Evolutionary conservation across 2,113 vertebrate species (phyloP).

Genomic region (Ifrita kowaldi): DNA sequence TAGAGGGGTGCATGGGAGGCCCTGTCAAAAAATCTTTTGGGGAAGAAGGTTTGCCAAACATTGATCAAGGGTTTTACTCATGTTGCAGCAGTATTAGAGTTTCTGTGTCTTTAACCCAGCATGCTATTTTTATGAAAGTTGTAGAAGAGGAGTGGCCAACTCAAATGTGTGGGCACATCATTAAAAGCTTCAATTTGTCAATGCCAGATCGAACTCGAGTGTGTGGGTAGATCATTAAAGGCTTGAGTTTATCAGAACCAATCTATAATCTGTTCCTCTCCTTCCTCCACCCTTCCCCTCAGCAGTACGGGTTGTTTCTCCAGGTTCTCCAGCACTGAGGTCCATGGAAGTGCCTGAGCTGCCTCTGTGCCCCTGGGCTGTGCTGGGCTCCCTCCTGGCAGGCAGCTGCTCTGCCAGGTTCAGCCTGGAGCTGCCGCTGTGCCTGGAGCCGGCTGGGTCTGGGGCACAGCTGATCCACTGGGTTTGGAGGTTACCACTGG

Average conservation of each 20-base stretch:
- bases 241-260: conserved; percentile 39
- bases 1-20: neutral
- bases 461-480: neutral
- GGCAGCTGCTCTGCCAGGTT: neutral
- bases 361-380: neutral
- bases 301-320: neutral
- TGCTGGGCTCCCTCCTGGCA: neutral
- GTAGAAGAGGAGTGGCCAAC: conserved; percentile 49
- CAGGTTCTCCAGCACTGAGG: neutral
- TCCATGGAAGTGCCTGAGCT: neutral
- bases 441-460: neutral
- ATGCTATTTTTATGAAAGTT: conserved; percentile 33
- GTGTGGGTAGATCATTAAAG: conserved; percentile 64
- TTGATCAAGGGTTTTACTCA: neutral
- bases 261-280: conserved; percentile 38
- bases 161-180: conserved; percentile 42
- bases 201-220: conserved; percentile 57
- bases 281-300: conserved; percentile 7
- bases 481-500: neutral
- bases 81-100: neutral
- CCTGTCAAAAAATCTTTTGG: neutral
- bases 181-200: conserved; percentile 64
- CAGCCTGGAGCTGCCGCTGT: neutral
- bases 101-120: neutral
- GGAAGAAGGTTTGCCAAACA: neutral